A percentile compares a stretch with the other conserved stretches of the same genome.
These are phyloP conservation scores for Lophius piscatorius DNA, from an alignment of 2,113 vertebrate species.

Conservation along the genomic window DNA sequence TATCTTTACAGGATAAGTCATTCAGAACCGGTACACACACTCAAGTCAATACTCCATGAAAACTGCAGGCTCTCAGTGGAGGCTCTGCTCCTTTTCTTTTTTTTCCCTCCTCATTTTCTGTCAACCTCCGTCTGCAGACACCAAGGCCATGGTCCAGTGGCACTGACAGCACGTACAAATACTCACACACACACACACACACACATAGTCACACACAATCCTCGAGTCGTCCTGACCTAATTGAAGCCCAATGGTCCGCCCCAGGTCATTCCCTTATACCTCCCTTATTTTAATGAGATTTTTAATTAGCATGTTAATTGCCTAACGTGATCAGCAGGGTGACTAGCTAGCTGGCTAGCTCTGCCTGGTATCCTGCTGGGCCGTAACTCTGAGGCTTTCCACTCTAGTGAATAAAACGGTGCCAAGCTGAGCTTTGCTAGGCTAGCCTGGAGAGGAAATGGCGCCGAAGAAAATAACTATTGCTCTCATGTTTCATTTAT, in stretches of 20 bases:
- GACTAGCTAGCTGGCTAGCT: constrained; percentile 72
- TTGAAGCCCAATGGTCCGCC: constrained; percentile 77
- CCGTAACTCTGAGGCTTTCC: constrained; percentile 58
- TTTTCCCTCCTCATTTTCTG: constrained; percentile 45
- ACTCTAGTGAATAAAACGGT: constrained; percentile 49
- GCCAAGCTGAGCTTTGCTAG: constrained; percentile 36
- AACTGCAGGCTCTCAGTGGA: constrained; percentile 3
- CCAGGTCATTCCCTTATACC: constrained; percentile 76
- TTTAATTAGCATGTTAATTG: constrained; percentile 87
- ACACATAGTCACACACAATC: constrained; percentile 21
- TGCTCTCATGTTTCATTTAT: constrained; percentile 28
- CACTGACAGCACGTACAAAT: constrained; percentile 7
- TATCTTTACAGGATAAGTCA: neutral
- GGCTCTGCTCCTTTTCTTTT: constrained; percentile 23
- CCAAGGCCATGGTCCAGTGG: constrained; percentile 15
- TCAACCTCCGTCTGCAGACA: constrained; percentile 27
- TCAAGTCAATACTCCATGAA: neutral
- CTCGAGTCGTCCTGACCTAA: constrained; percentile 75
- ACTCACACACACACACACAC: constrained; percentile 29
- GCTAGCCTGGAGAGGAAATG: constrained; percentile 54
- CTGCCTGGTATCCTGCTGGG: constrained; percentile 70
- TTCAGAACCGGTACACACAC: neutral
- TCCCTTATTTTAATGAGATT: constrained; percentile 84
- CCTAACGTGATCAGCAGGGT: constrained; percentile 77
- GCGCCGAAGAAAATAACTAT: constrained; percentile 13